phyloP scores from a whole-genome alignment of 2,113 vertebrate species.

The Antechinus flavipes region DNA sequence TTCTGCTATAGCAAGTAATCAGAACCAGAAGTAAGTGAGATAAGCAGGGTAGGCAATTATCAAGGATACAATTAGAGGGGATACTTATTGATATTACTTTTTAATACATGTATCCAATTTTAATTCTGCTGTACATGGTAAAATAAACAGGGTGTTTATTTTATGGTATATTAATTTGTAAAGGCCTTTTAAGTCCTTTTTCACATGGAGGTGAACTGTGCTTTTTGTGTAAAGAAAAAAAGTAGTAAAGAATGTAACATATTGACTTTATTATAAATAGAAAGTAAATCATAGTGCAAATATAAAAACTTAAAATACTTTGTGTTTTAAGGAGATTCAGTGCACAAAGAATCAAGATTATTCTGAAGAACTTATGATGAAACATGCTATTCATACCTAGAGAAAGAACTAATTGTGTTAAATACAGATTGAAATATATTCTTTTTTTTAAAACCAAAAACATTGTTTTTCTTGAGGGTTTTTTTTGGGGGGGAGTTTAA shows the following conservation, averaged over 20 bases:
- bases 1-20: neutral
- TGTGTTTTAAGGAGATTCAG: neutral
- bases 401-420: no score
- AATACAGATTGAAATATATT: no score
- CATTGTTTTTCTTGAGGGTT: no score
- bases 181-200: neutral
- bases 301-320: neutral
- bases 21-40: neutral
- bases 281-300: neutral
- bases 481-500: no score
- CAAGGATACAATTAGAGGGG: neutral
- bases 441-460: no score
- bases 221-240: neutral
- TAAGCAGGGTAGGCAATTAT: neutral
- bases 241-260: neutral
- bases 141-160: neutral
- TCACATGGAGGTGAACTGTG: neutral
- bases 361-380: no score
- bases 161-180: neutral
- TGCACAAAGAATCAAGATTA: no score
- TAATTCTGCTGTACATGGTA: neutral
- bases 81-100: neutral
- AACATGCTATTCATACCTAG: no score
- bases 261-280: neutral
- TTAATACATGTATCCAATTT: neutral